phyloP scores from a whole-genome alignment of 2,888 invertebrate species.

The Plagodis dolabraria region DNA sequence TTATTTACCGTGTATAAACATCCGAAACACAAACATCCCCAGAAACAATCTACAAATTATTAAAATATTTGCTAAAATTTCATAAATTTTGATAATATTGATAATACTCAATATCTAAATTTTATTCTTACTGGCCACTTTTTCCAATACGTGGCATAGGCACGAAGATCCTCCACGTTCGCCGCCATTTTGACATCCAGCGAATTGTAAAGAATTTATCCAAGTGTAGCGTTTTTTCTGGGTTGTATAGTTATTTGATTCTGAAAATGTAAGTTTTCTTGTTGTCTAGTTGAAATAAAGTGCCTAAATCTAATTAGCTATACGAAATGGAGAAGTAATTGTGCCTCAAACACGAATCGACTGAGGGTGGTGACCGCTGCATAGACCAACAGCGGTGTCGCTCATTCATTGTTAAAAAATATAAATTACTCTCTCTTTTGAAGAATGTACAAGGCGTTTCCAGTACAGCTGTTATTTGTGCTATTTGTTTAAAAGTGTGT shows the following conservation, averaged over 20 bases:
- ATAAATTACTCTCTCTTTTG: slow-evolving; percentile 19
- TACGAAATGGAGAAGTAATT: slow-evolving; percentile 28
- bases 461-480: slow-evolving; percentile 2
- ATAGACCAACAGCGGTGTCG: slow-evolving; percentile 83
- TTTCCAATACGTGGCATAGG: slow-evolving; percentile 91
- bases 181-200: slow-evolving; percentile 93
- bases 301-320: slow-evolving; percentile 24
- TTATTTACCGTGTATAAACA: too few relatives aligned
- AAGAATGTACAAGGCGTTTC: slow-evolving; percentile 21
- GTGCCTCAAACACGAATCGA: slow-evolving; percentile 37
- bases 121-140: slow-evolving; percentile 73
- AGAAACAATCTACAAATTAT: too few relatives aligned
- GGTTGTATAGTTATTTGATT: slow-evolving; percentile 82
- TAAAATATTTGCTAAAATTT: too few relatives aligned
- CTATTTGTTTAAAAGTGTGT: slow-evolving; percentile 1
- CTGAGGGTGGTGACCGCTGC: slow-evolving; percentile 83
- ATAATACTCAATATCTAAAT: background rate
- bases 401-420: slow-evolving; percentile 68
- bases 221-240: slow-evolving; percentile 88
- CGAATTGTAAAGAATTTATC: slow-evolving; percentile 88
- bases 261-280: slow-evolving; percentile 79
- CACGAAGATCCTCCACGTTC: slow-evolving; percentile 91
- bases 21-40: too few relatives aligned
- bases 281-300: slow-evolving; percentile 4
- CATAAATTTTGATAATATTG: too few relatives aligned